A percentile compares a stretch with the other conserved stretches of the same genome.
These are phyloP conservation scores for Thalassaphorura encarpata DNA, from an alignment of 1,140 invertebrate genomes.

Conservation along the genomic window DNA sequence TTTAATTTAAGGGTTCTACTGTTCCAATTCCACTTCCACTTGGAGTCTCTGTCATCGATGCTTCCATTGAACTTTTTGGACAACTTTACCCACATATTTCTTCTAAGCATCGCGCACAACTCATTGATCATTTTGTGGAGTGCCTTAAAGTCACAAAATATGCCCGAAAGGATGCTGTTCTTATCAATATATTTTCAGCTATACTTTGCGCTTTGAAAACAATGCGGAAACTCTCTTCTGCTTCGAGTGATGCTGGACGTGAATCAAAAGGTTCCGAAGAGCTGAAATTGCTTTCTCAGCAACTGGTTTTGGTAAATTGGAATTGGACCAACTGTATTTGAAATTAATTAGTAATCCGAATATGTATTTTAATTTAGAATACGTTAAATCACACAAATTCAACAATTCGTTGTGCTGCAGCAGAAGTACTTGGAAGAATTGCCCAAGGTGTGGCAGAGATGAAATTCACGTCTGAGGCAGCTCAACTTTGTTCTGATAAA, in stretches of 20 bases:
- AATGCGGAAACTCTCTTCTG: constrained; percentile 19
- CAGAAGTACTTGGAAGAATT: constrained; percentile 77
- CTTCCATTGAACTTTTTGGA: constrained; percentile 84
- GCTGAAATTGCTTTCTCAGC: constrained; percentile 24
- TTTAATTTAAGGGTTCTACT: constrained; percentile 43
- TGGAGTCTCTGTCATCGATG: constrained; percentile 94
- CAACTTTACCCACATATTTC: constrained; percentile 86
- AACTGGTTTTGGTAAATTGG: constrained; percentile 25
- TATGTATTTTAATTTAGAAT: constrained; percentile 41
- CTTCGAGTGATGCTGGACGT: constrained; percentile 11
- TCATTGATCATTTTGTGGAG: constrained; percentile 92
- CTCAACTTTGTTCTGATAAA: constrained; percentile 81
- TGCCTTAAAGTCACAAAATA: constrained; percentile 77
- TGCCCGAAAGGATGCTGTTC: constrained; percentile 82
- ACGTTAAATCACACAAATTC: constrained; percentile 74
- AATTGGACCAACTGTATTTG: background rate
- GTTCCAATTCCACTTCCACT: constrained; percentile 80
- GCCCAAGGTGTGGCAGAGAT: constrained; percentile 76
- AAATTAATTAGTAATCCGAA: background rate
- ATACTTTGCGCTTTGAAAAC: constrained; percentile 73
- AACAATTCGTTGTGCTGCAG: constrained; percentile 74
- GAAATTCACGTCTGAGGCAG: constrained; percentile 79
- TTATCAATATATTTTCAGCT: constrained; percentile 94
- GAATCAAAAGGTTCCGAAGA: constrained; percentile 22
- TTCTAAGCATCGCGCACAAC: constrained; percentile 90